Evolutionary conservation across 2,888 invertebrate species (phyloP), one percentile per base, ranked within the genome.

Genomic region (Drosophila hawaiiensis): DNA sequence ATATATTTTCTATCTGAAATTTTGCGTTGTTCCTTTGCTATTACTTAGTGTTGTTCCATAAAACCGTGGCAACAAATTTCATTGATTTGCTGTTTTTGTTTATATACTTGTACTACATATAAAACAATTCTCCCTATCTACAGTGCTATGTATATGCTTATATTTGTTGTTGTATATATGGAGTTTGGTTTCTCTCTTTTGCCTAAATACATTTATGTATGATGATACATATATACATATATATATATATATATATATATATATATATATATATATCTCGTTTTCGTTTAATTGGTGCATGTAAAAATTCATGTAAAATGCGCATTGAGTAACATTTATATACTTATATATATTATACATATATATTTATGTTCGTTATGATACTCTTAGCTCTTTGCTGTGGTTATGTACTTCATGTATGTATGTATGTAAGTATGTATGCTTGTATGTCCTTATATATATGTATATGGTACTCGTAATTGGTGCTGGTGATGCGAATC

Each of bases 241-340:
- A 6, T 70, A 61, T 16, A 16, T 37, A 37, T 37, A 6, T 76
- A 6, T 76, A 59, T 37, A 16, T 37, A 37, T 37, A 5, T 76
- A 61, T 37, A 16, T 35, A 16, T 37, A 5, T 76, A n/a, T n/a
- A n/a, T n/a, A n/a, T n/a, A n/a, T n/a, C n/a, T 64, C 60, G 67
- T 70, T 72, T 60, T 70, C 53, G 58, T 76, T 80, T 71, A 58
- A 69, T 90, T 79, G 90, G 90, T 91, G 90, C 90, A 84, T 90
- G 91, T 91, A 91, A 91, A 90, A 91, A 89, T 91, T 59, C 89
- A 89, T 89, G 89, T 83, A 91, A 90, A 87, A 90, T 74, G 77
- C 78, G 73, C 65, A 65, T 82, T 73, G 76, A 82, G 68, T 91
- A 76, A 84, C 53, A 72, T 82, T 73, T 76, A 90, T 73, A 28